Evolutionary conservation across 2,888 invertebrate genomes (phyloP).

Genomic region (Scaptomyza caliginosa): DNA sequence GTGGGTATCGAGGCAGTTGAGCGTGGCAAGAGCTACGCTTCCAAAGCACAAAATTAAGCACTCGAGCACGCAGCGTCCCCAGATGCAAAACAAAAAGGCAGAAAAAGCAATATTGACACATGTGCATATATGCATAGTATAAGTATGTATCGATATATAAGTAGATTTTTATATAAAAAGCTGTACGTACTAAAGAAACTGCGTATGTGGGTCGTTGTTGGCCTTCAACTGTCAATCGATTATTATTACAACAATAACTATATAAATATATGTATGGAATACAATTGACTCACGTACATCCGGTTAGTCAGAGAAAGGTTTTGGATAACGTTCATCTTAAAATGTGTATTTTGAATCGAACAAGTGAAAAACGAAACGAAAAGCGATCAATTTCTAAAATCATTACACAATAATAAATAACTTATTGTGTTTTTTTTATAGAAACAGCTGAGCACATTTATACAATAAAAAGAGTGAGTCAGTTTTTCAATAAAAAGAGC

Average conservation of each 20-base stretch:
- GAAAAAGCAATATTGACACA: conserved; percentile 18
- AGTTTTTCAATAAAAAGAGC: conserved; percentile 7
- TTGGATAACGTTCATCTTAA: not conserved
- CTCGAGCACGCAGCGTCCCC: conserved; percentile 62
- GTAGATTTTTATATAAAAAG: not conserved
- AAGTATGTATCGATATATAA: conserved; percentile 8
- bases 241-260: conserved; percentile 10
- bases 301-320: conserved; percentile 11
- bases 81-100: conserved; percentile 36
- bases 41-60: conserved; percentile 50
- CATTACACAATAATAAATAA: conserved; percentile 16
- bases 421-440: conserved; percentile 4
- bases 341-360: not conserved
- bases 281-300: conserved; percentile 32
- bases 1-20: conserved; percentile 49
- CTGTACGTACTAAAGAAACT: conserved; percentile 29
- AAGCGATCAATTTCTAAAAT: conserved; percentile 28
- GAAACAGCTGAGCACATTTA: conserved; percentile 13
- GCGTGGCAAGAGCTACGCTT: conserved; percentile 40
- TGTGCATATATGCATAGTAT: conserved; percentile 22
- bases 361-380: conserved; percentile 3
- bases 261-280: not conserved
- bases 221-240: conserved; percentile 67
- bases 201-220: conserved; percentile 56
- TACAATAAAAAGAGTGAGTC: conserved; percentile 40